Evolutionary conservation across 1,140 invertebrate species (phyloP), one percentile per base, ranked within the genome.

Genomic region (Mactra quadrangularis): DNA sequence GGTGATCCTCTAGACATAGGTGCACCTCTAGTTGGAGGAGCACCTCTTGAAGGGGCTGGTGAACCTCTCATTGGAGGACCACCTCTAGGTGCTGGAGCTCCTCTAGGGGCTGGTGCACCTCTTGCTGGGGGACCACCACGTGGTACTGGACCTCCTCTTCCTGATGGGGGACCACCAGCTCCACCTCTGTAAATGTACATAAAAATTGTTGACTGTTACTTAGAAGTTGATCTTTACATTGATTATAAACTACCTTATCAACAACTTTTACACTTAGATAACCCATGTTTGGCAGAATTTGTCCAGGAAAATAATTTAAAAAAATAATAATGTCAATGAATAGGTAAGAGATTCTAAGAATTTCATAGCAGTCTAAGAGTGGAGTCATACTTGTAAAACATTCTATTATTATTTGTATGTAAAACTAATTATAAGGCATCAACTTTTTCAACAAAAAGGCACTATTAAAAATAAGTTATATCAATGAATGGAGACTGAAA

Each of bases 1-100:
- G 59, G 41, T 0, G 62, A 72, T 15, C 78, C 86, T 45, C 84
- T 70, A 6, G 55, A 25, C 33, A 45, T 27, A 35, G 82, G 74
- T 38, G 75, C 57, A 22, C 86, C 86, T n/a, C 79, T 57, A 13
- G 64, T 17, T 29, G 68, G 19, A 9, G 78, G 83, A 41, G 74
- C 59, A 41, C 83, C 84, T 66, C 84, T 57, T 3, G 64, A 41
- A 29, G 77, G n/a, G 35, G 74, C 25, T 38, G 64, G 84, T 29
- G 27, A 55, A 53, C 45, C 68, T 25, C 82, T 82, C 22, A 17
- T 25, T 41, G 47, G 1, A 17, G 66, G 53, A 11, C 62, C 77
- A n/a, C 77, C 77, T 47, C 77, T 19, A 27, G 64, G 64, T 33
- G 66, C 64, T 27, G 50, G 64, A 19, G 50, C 66, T 35, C 72